Conservation (phyloP, 2,888 invertebrate genomes). For the Eupithecia vulgata region DNA sequence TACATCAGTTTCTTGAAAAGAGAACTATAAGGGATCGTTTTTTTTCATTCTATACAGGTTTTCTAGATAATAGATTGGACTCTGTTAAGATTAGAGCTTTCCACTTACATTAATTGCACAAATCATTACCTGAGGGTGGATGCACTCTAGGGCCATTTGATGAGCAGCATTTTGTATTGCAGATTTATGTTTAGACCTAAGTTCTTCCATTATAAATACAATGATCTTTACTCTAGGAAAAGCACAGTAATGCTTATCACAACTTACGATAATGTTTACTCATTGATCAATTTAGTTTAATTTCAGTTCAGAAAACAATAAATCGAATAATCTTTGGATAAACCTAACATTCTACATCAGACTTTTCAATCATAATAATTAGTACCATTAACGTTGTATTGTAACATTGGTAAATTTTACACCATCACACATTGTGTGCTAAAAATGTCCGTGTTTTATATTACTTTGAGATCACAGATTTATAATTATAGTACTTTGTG, state of each 20-base stretch:
- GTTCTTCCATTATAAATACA: conserved; percentile 67
- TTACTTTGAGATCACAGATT: too few species aligned
- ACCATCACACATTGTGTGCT: too few species aligned
- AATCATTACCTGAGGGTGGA: conserved; percentile 71
- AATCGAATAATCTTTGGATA: not conserved
- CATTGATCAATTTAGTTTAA: not conserved
- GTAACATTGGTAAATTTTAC: too few species aligned
- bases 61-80: not conserved
- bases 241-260: not conserved
- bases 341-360: too few species aligned
- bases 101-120: not conserved
- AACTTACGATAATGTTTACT: too few species aligned
- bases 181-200: conserved; percentile 69
- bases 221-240: not conserved
- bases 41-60: not conserved
- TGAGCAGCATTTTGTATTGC: conserved; percentile 72
- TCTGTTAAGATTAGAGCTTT: not conserved
- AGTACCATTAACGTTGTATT: too few species aligned
- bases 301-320: not conserved
- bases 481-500: too few species aligned
- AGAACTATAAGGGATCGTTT: not conserved
- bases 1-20: not conserved
- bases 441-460: too few species aligned
- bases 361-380: too few species aligned
- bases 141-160: conserved; percentile 75